Evolutionary conservation across 2,797 vertebrate species (phyloP), one percentile per base, ranked within the genome.

Genomic region (Alcedo quadribrachys): DNA sequence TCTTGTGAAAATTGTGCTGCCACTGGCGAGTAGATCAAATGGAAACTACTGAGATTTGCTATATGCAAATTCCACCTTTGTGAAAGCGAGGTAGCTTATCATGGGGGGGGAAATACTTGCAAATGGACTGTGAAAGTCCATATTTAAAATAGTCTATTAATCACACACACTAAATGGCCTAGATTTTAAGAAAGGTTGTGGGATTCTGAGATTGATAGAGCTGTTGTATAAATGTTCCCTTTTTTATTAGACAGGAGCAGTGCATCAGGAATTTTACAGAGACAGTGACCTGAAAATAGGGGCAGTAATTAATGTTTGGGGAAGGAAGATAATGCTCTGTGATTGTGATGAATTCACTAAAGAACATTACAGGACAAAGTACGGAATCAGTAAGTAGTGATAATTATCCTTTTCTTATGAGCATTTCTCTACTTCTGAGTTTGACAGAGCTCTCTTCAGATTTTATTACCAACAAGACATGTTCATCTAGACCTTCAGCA

Each of bases 281-380:
- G 99, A 99, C 81, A 90, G 81, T 90, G 99, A 99, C 96, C 97
- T 99, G 93, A 96, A 91, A 33, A 74, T 99, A 57, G 99, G 99
- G 37, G 87, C 95, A 27, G 94, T 97, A 90, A 97, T 99, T 96
- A 99, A 98, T 58, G 98, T 98, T 69, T 99, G 98, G 98, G 99
- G 99, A 95, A 98, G 99, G 83, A 98, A 93, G 75, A 94, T 99
- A 53, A 67, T 98, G n/a, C 93, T 99, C 89, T 97, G 98, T 62
- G 98, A 99, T 95, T 99, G 99, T 93, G 98, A 99, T 96, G 97
- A 98, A 93, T 99, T 99, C 97, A 99, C 99, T 55, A 99, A 98
- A 97, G 95, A 97, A 87, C 98, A 98, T 97, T 99, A 99, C 96
- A 98, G 96, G 94, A 95, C 96, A 92, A 99, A 98, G 96, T 99